Evolutionary conservation across 53 echinoderm and acorn worm genomes (phyloP), one percentile per base, ranked within the genome.

Genomic region (Henricia sp.): DNA sequence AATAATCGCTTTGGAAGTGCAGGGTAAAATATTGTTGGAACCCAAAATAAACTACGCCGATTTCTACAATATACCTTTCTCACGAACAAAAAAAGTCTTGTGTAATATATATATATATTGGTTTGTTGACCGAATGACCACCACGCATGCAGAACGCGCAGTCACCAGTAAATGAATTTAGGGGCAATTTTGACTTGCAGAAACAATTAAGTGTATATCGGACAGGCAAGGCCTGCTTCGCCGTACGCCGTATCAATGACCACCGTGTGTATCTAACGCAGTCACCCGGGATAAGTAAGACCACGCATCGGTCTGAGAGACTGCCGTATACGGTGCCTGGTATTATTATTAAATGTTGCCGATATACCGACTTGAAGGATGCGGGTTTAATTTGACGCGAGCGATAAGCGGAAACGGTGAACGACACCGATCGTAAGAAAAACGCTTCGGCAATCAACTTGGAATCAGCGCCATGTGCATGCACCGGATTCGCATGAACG

Each of bases 381-480:
- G 38, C 56, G 23, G 54, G 39, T 74, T 55, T 74, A 74, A 74
- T 74, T 74, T 74, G 74, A 74, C 74, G 55, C 55, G 74, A 74
- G 74, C 55, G 39, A 39, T 20, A 24, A 55, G 74, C 74, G 74
- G 74, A 74, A 74, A 74, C 74, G 39, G 74, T 74, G 37, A 36
- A 40, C 74, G 74, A 74, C 74, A 74, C 74, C 74, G 74, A 55
- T 74, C 74, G 54, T 25, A 33, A 33, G 54, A 74, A 71, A 74
- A 74, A 74, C 74, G 74, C 74, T 74, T 74, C 55, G 2, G 74
- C 74, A 74, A 74, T 74, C 74, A 74, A 74, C 74, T 74, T 74
- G 54, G 41, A 74, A 74, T 74, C 74, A 74, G 56, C 21, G 37
- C 37, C 10, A 12, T 0, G 41, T 17, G 53, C 53, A 8, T n/a